Evolutionary conservation across 2,797 vertebrate species (phyloP), one percentile per base, ranked within the genome.

Genomic region (Lycodopsis pacificus): DNA sequence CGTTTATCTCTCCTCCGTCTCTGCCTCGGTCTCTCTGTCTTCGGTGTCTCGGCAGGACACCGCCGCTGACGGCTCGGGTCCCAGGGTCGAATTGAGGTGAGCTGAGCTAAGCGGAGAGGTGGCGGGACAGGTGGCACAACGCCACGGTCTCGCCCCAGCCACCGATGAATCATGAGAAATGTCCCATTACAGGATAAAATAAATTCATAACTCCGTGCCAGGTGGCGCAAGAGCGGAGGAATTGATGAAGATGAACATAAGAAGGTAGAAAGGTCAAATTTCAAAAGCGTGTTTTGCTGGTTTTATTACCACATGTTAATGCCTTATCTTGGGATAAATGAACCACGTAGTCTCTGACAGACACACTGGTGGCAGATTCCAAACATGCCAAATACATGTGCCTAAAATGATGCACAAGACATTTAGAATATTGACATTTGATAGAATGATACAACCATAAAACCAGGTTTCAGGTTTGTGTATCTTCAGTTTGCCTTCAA

Each of bases 1-100:
- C 76, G 77, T 92, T 89, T 84, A 90, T 86, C 88, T 86, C 76
- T 38, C 51, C 49, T 67, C 80, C 67, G 76, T 76, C 86, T 85
- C 80, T 17, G 68, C 63, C 71, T 81, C 15, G 2, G 44, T 82
- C 76, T 72, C 80, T 83, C 76, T 48, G 75, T 89, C 85, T 87
- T 77, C 73, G 11, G 71, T 64, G 68, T 79, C 77, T 86, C 86
- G n/a, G 71, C 80, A 72, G 81, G 82, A 85, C 44, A 5, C 65
- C 25, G 59, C 71, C 13, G 81, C 46, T n/a, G 76, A 65, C 72
- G 36, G 77, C 61, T 73, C 59, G 4, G 64, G 78, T 84, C 79
- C 72, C 68, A 71, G 84, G 84, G 83, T 84, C 64, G 40, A 82
- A 73, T 54, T 51, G 71, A 86, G 79, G 71, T 76, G 82, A 90